Percentiles rank a stretch among this genome's conserved stretches.
These are phyloP conservation scores for Drosophila nikananu DNA, from an alignment of 1,140 invertebrate genomes.

Conservation along the genomic window DNA sequence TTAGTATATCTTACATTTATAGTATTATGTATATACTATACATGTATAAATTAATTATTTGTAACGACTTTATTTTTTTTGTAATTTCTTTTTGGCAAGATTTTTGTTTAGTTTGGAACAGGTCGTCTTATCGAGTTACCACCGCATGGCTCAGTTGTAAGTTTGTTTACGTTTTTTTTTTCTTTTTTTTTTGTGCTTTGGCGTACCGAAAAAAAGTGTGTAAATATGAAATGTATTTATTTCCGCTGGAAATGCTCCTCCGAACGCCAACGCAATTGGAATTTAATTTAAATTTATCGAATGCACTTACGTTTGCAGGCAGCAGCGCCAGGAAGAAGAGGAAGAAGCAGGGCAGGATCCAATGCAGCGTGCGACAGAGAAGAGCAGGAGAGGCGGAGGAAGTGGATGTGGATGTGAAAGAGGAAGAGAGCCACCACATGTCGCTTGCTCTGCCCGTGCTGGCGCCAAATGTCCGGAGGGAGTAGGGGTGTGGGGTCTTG, in stretches of 20 bases:
- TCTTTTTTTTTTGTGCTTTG: slow-evolving; percentile 1
- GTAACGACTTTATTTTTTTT: not conserved
- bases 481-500: slow-evolving; percentile 1
- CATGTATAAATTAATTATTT: too few relatives aligned
- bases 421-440: slow-evolving; percentile 54
- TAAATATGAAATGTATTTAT: slow-evolving; percentile 18
- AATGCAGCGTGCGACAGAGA: slow-evolving; percentile 26
- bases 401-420: slow-evolving; percentile 14
- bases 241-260: not conserved
- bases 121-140: not conserved
- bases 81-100: too few relatives aligned
- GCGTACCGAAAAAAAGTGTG: not conserved
- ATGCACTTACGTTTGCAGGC: slow-evolving; percentile 38
- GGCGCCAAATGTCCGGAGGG: slow-evolving; percentile 65
- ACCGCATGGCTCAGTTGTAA: not conserved
- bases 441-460: slow-evolving; percentile 47
- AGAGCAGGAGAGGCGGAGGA: slow-evolving; percentile 6
- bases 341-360: slow-evolving; percentile 22
- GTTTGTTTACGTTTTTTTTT: slow-evolving; percentile 3
- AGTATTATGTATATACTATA: too few relatives aligned
- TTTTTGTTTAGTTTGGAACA: not conserved
- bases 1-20: too few relatives aligned
- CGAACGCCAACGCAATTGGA: slow-evolving; percentile 4
- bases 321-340: slow-evolving; percentile 19
- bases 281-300: slow-evolving; percentile 25